These are phyloP conservation scores for Chromis chromis DNA, from an alignment of 2,797 vertebrate genomes.

Conservation along the genomic window DNA sequence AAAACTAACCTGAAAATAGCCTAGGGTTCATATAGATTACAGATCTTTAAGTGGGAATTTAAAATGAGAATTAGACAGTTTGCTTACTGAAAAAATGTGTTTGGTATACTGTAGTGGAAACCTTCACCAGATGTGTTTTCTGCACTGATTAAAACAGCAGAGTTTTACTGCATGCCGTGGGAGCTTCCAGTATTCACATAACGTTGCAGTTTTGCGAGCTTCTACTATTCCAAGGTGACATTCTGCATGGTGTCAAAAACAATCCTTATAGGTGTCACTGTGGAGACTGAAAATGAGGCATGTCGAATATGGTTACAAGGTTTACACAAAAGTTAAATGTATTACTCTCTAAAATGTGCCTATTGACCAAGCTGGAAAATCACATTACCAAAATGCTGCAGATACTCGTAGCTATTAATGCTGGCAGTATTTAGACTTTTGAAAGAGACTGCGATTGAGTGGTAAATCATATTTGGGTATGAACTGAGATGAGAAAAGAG, in stretches of 20 bases:
- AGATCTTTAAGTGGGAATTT: conserved; percentile 4
- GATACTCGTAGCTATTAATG: conserved; percentile 59
- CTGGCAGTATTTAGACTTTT: conserved; percentile 56
- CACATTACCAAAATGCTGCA: conserved; percentile 56
- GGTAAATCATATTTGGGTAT: conserved; percentile 56
- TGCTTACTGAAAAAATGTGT: neutral
- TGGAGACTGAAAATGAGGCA: conserved; percentile 48
- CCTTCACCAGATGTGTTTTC: too few relatives aligned
- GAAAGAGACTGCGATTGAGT: conserved; percentile 46
- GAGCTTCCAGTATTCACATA: neutral
- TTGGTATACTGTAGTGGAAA: neutral
- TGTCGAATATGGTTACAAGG: conserved; percentile 31
- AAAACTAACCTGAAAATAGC: too few relatives aligned
- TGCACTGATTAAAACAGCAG: neutral
- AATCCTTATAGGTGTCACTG: conserved; percentile 46
- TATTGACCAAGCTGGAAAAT: conserved; percentile 64
- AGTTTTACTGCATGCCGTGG: neutral
- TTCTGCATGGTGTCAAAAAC: conserved; percentile 47
- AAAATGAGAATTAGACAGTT: neutral
- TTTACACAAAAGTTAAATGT: conserved; percentile 50
- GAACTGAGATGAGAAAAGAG: conserved; percentile 29
- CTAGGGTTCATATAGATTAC: conserved; percentile 1
- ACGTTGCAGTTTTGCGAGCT: neutral
- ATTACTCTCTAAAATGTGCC: conserved; percentile 57
- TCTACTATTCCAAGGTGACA: conserved; percentile 39